phyloP scores from a whole-genome alignment of 2,888 invertebrate species.

The Mythimna loreyi region DNA sequence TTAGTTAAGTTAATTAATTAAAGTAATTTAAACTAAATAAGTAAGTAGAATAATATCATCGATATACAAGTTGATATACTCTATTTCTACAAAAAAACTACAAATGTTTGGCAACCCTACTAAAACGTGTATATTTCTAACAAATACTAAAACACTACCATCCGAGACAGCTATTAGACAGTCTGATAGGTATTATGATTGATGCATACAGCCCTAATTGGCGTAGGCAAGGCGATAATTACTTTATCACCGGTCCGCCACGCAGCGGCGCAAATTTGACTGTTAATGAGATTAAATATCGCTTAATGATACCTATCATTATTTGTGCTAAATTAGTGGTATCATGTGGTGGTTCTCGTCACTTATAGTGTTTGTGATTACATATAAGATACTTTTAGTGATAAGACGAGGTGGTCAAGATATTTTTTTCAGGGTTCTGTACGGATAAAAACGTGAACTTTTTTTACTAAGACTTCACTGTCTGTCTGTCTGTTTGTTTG shows the following conservation, averaged over 20 bases:
- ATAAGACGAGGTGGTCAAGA: too few relatives aligned
- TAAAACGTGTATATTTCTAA: not conserved
- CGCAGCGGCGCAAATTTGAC: constrained; percentile 53
- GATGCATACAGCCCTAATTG: constrained; percentile 71
- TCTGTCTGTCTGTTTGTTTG: too few relatives aligned
- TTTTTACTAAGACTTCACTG: too few relatives aligned
- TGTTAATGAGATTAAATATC: constrained; percentile 52
- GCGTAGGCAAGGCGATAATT: constrained; percentile 73
- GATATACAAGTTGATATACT: too few relatives aligned
- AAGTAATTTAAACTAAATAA: too few relatives aligned
- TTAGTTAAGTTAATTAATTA: too few relatives aligned
- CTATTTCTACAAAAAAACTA: too few relatives aligned
- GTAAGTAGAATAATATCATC: too few relatives aligned
- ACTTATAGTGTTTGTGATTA: not conserved
- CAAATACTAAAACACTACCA: constrained; percentile 7
- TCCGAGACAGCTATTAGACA: constrained; percentile 47
- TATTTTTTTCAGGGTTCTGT: too few relatives aligned
- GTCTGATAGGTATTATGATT: constrained; percentile 65
- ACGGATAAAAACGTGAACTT: too few relatives aligned
- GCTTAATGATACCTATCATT: constrained; percentile 31
- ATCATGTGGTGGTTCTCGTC: not conserved
- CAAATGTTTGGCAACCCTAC: too few relatives aligned
- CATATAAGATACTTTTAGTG: too few relatives aligned
- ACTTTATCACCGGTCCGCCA: constrained; percentile 73
- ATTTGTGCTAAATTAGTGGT: constrained; percentile 8